Base-by-base conservation (phyloP, 2,113 vertebrate species). In the Epinephelus lanceolatus region DNA sequence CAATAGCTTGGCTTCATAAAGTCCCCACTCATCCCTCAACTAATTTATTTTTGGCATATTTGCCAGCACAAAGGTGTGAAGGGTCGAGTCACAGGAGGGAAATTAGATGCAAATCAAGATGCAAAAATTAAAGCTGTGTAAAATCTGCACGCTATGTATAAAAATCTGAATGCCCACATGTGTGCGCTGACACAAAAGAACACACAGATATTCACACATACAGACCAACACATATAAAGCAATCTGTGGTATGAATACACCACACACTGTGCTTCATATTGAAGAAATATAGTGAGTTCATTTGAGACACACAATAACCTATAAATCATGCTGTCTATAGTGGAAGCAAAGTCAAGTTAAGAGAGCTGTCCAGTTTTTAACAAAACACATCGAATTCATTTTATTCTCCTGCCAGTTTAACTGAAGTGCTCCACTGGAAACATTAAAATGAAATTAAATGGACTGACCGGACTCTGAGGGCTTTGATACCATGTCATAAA, bases 31-130 rank as follows among this genome's bases (percentile, higher is more conserved):
- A 9, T 52, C 68, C 12, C 51, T 79, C 18, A 21, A 63, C 51
- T 76, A 27, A 14, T 82, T 66, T 71, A 14, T 75, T 78, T 78
- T 21, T 42, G 67, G 53, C 49, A n/a, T 30, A 65, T 80, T 70
- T 59, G 42, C 23, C 56, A 75, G 61, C 60, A 45, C 51, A 71
- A 47, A 60, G 47, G 12, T 37, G 57, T 11, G 49, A 56, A 3
- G 5, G 0, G 0, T 30, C 0, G 0, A 25, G 62, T 76, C 18
- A 33, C 49, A 25, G 70, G 7, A 71, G 81, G 63, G 53, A 86
- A 77, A 84, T 74, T 1, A 25, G 40, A 81, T 67, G 61, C 85
- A 87, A 81, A 89, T 72, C 1, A 2, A 47, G 27, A 83, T 67
- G 60, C 71, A 82, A 71, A 82, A 67, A 71, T 75, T 51, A 25